Percentiles rank a stretch among this genome's conserved stretches.
Evolutionary conservation across 2,888 invertebrate genomes (phyloP).

Genomic region (Drosophila meridiana): DNA sequence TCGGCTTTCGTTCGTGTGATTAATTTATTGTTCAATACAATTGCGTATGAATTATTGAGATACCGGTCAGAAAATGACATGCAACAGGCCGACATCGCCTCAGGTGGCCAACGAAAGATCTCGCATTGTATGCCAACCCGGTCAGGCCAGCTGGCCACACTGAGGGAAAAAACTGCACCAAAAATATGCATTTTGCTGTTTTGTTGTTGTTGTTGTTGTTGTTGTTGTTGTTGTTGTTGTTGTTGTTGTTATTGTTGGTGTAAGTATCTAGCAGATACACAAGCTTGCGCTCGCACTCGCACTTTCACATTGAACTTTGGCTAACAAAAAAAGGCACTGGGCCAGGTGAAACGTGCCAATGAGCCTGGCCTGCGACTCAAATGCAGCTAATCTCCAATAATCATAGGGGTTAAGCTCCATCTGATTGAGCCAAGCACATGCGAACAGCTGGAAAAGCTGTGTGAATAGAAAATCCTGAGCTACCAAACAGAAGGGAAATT

Average conservation of each 20-base stretch:
- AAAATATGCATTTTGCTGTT: conserved; percentile 29
- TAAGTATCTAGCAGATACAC: conserved; percentile 23
- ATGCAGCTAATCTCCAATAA: conserved; percentile 52
- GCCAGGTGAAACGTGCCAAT: conserved; percentile 60
- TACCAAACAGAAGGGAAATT: neutral
- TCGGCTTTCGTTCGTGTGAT: conserved; percentile 75
- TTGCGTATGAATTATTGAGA: conserved; percentile 78
- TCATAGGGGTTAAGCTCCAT: conserved; percentile 59
- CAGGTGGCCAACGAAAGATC: conserved; percentile 57
- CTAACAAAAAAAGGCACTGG: conserved; percentile 54
- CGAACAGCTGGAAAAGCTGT: conserved; percentile 29
- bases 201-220: conserved; percentile 17
- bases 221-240: neutral
- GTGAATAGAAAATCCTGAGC: conserved; percentile 3
- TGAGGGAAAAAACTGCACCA: conserved; percentile 11
- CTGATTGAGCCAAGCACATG: conserved; percentile 32
- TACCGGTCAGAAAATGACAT: conserved; percentile 77
- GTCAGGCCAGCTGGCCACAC: conserved; percentile 7
- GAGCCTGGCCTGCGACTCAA: conserved; percentile 33
- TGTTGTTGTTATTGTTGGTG: conserved; percentile 18
- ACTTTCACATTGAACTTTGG: conserved; percentile 64
- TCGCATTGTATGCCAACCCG: conserved; percentile 39
- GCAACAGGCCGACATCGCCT: conserved; percentile 67
- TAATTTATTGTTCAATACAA: conserved; percentile 78
- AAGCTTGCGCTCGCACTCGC: conserved; percentile 24